A percentile compares a stretch with the other conserved stretches of the same genome.
Evolutionary conservation across 2,113 vertebrate genomes (phyloP).

Genomic region (Alces alces): DNA sequence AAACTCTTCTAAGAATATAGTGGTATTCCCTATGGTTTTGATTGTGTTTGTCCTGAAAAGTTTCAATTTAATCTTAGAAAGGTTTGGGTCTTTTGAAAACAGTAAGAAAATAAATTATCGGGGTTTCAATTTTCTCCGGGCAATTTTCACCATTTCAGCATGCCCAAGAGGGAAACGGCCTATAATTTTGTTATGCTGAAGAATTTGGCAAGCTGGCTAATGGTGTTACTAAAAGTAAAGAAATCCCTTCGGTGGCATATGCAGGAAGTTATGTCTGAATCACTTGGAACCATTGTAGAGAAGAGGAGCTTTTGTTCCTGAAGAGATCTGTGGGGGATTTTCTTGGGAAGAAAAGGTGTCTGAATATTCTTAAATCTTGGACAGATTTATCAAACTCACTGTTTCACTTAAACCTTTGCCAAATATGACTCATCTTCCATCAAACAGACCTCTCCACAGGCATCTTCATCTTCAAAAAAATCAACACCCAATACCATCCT

Average conservation of each 20-base stretch:
- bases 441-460: slow-evolving; percentile 15
- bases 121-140: slow-evolving; percentile 79
- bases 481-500: slow-evolving; percentile 8
- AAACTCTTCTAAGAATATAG: slow-evolving; percentile 60
- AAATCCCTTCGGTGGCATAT: slow-evolving; percentile 66
- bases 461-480: slow-evolving; percentile 37
- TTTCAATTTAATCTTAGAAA: slow-evolving; percentile 78
- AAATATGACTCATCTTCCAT: slow-evolving; percentile 31
- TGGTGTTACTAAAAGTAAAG: slow-evolving; percentile 71
- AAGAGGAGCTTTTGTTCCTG: slow-evolving; percentile 62
- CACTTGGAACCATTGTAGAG: slow-evolving; percentile 56
- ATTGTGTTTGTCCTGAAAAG: slow-evolving; percentile 62
- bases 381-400: slow-evolving; percentile 49
- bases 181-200: slow-evolving; percentile 77
- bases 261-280: slow-evolving; percentile 66
- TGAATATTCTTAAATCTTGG: slow-evolving; percentile 54
- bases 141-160: slow-evolving; percentile 75
- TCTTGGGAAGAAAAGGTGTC: slow-evolving; percentile 52
- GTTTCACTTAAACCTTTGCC: slow-evolving; percentile 62
- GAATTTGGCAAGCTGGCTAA: slow-evolving; percentile 72
- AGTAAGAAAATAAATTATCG: slow-evolving; percentile 82
- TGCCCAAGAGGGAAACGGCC: slow-evolving; percentile 73
- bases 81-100: slow-evolving; percentile 77
- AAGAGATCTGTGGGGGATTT: slow-evolving; percentile 55
- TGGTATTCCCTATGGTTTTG: slow-evolving; percentile 63